Percentiles rank a stretch among this genome's conserved stretches.
phyloP scores from a whole-genome alignment of 2,888 invertebrate species.

The Tipula helvola region DNA sequence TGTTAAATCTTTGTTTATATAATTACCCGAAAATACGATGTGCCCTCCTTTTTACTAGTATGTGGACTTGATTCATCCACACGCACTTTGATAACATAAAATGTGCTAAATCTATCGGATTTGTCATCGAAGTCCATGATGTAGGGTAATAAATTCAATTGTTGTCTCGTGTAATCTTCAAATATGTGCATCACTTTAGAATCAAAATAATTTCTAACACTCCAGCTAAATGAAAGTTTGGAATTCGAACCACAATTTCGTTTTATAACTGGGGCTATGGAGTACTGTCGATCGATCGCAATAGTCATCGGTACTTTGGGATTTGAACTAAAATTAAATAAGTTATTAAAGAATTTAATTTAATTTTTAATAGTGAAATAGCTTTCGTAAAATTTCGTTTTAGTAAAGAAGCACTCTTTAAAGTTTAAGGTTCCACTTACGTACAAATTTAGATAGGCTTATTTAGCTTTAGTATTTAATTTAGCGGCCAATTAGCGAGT shows the following conservation, averaged over 20 bases:
- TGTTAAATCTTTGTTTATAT: not conserved
- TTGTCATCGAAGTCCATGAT: not conserved
- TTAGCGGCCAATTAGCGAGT: too few species aligned
- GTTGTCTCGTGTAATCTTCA: not conserved
- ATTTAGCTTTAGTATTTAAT: too few species aligned
- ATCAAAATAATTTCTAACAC: not conserved
- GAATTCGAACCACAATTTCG: not conserved
- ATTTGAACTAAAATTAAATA: not conserved
- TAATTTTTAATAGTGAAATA: too few species aligned
- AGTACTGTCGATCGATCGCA: not conserved
- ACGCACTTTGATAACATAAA: not conserved
- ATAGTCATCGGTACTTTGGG: not conserved
- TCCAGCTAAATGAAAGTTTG: not conserved
- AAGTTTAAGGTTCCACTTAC: too few species aligned
- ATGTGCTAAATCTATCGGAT: not conserved
- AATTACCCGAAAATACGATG: not conserved
- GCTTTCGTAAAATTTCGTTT: too few species aligned
- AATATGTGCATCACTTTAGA: not conserved
- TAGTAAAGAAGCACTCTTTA: too few species aligned
- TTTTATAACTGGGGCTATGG: not conserved
- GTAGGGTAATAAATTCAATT: not conserved
- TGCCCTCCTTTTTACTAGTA: not conserved
- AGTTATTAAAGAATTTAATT: not conserved
- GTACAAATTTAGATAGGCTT: too few species aligned
- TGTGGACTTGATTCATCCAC: not conserved